Percentiles rank a stretch among this genome's conserved stretches.
phyloP scores from a whole-genome alignment of 2,888 invertebrate genomes.

The Omphaloscelis lunosa region DNA sequence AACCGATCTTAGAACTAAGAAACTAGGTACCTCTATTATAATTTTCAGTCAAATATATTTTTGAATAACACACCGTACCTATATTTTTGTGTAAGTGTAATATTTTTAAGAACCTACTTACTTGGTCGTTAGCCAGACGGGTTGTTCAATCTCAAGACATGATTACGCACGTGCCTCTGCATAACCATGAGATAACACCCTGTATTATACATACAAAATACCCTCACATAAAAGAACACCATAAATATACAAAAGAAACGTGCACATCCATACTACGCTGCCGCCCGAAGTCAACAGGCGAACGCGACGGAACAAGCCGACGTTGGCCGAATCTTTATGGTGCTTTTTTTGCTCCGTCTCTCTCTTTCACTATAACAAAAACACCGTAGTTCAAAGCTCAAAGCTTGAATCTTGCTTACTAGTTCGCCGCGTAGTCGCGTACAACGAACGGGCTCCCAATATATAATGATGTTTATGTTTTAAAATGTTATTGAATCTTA shows the following conservation, averaged over 20 bases:
- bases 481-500: conserved; percentile 78
- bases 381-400: conserved; percentile 77
- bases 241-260: conserved; percentile 34
- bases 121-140: conserved; percentile 30
- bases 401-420: conserved; percentile 76
- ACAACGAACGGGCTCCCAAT: conserved; percentile 67
- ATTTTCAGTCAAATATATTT: background rate
- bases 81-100: background rate
- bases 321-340: conserved; percentile 83
- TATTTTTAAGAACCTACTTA: background rate
- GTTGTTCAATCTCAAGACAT: conserved; percentile 26
- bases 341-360: conserved; percentile 84
- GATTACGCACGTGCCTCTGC: conserved; percentile 51
- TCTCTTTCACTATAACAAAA: conserved; percentile 83
- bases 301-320: conserved; percentile 78
- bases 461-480: conserved; percentile 59
- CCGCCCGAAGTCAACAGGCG: conserved; percentile 76
- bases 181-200: conserved; percentile 37
- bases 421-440: conserved; percentile 71
- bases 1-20: no score
- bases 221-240: conserved; percentile 15
- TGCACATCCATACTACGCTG: conserved; percentile 74
- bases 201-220: conserved; percentile 19
- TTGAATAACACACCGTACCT: background rate
- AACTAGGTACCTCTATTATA: background rate